Conservation (phyloP, 2,797 vertebrate species). For the Denticeps clupeoides region DNA sequence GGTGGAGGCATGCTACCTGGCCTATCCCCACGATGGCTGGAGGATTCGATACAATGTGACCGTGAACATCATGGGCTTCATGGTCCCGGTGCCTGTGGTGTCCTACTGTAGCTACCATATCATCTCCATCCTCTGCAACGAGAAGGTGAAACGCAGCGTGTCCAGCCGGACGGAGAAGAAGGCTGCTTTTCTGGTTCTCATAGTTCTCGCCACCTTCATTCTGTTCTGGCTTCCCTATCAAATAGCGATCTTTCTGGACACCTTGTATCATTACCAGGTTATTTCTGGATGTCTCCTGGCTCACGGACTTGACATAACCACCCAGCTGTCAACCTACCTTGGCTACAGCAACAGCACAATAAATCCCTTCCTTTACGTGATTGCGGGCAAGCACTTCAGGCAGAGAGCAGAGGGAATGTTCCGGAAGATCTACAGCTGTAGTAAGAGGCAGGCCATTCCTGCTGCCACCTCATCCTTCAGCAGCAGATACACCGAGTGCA, state of each 20-base stretch:
- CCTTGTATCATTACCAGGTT: slow-evolving; percentile 38
- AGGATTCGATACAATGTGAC: slow-evolving; percentile 57
- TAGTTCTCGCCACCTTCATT: slow-evolving; percentile 64
- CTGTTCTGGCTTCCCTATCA: slow-evolving; percentile 79
- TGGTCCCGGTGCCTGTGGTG: slow-evolving; percentile 62
- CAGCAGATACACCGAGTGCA: slow-evolving; percentile 32
- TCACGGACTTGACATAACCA: slow-evolving; percentile 47
- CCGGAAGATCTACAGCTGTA: slow-evolving; percentile 18
- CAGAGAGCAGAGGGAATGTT: slow-evolving; percentile 62
- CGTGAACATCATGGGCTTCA: slow-evolving; percentile 62
- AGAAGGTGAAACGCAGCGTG: slow-evolving; percentile 45
- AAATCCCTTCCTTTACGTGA: slow-evolving; percentile 79
- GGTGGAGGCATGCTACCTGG: slow-evolving; percentile 51
- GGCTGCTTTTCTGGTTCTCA: slow-evolving; percentile 62
- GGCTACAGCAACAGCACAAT: slow-evolving; percentile 78
- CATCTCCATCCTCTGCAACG: slow-evolving; percentile 50
- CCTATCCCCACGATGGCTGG: slow-evolving; percentile 60
- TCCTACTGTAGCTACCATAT: slow-evolving; percentile 65
- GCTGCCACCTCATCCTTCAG: slow-evolving; percentile 26
- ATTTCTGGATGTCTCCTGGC: slow-evolving; percentile 42
- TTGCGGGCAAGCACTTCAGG: slow-evolving; percentile 76
- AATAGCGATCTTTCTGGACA: slow-evolving; percentile 64
- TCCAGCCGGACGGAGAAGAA: slow-evolving; percentile 54
- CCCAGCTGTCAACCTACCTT: slow-evolving; percentile 55
- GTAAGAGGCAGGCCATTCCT: slow-evolving; percentile 10